A percentile compares a stretch with the other conserved stretches of the same genome.
Evolutionary conservation across 2,113 vertebrate genomes (phyloP).

Genomic region (Ploceus nigricollis): DNA sequence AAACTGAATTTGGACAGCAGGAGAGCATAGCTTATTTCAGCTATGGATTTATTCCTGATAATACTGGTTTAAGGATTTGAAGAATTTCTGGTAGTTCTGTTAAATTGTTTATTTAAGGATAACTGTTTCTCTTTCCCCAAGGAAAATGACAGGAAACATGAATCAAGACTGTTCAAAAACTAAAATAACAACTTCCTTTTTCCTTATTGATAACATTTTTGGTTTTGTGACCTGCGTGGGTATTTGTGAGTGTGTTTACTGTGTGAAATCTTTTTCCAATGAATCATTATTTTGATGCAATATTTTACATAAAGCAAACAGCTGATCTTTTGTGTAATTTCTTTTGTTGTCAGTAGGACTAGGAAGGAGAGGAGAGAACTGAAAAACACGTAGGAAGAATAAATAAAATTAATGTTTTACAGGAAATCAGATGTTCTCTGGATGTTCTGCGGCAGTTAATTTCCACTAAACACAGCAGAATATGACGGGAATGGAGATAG

Average conservation of each 20-base stretch:
- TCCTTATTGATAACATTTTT: constrained; percentile 15
- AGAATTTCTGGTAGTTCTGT: neutral
- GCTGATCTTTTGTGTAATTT: neutral
- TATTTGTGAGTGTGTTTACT: neutral
- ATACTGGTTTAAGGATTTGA: neutral
- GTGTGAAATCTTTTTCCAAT: neutral
- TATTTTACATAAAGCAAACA: constrained; percentile 12
- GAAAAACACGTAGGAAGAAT: neutral
- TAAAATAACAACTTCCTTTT: constrained; percentile 37
- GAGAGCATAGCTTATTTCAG: neutral
- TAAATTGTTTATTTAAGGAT: neutral
- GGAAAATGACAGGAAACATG: constrained; percentile 25
- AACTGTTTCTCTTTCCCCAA: neutral
- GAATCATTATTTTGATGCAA: constrained; percentile 7
- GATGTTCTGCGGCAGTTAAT: neutral
- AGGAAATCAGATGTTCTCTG: neutral
- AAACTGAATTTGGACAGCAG: neutral
- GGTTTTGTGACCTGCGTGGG: neutral
- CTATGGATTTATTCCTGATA: neutral
- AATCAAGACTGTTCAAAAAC: constrained; percentile 24
- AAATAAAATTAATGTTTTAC: constrained; percentile 14
- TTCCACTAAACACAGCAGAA: neutral
- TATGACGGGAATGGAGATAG: neutral
- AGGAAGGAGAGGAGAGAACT: neutral
- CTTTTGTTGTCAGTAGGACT: neutral